phyloP scores from a whole-genome alignment of 2,888 invertebrate genomes.

The Hydraecia micacea region DNA sequence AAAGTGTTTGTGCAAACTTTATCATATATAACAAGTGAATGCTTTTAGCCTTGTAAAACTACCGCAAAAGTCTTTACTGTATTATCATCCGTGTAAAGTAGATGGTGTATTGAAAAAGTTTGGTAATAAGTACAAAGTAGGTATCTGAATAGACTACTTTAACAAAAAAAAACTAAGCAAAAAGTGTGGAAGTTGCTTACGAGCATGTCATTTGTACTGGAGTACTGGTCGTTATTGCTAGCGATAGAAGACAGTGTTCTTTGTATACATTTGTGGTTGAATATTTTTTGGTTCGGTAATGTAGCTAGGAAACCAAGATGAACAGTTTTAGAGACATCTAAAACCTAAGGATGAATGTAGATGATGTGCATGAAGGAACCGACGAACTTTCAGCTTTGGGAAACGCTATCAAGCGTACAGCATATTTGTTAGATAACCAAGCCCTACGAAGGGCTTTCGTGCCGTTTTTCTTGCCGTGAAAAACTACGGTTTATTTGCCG shows the following conservation, averaged over 20 bases:
- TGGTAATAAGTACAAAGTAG: constrained; percentile 5
- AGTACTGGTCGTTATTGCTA: constrained; percentile 17
- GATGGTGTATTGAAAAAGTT: constrained; percentile 27
- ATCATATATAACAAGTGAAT: too few species aligned
- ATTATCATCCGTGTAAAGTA: constrained; percentile 3
- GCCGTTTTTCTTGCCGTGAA: not conserved
- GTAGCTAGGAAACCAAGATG: not conserved
- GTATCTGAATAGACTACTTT: constrained; percentile 11
- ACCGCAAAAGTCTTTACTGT: constrained; percentile 1
- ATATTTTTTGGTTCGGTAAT: not conserved
- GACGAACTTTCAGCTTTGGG: not conserved
- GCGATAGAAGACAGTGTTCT: not conserved
- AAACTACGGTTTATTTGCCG: too few species aligned
- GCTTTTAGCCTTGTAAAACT: not conserved
- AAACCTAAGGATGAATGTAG: too few species aligned
- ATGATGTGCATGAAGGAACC: not conserved
- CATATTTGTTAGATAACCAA: not conserved
- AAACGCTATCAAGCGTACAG: not conserved
- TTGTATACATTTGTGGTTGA: constrained; percentile 16
- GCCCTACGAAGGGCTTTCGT: not conserved
- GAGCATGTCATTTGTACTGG: constrained; percentile 30
- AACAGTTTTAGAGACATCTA: not conserved
- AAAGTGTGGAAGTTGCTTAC: constrained; percentile 27
- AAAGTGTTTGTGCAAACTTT: too few species aligned
- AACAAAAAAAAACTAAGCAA: constrained; percentile 29